Percentiles rank a stretch among this genome's conserved stretches.
Conservation (phyloP, 2,888 invertebrate species). For the Aspidiotus destructor region DNA sequence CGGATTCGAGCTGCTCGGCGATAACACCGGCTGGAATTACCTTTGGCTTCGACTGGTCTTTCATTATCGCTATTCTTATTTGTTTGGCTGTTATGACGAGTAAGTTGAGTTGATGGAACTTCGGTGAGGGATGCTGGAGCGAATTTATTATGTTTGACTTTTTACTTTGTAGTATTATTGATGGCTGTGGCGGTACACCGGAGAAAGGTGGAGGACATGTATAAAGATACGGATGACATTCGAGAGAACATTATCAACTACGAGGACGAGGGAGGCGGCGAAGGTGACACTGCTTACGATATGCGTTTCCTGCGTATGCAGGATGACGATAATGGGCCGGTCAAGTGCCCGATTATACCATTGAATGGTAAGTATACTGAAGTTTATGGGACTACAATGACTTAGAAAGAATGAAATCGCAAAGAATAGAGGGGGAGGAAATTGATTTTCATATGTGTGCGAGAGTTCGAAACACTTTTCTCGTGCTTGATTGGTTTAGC, state of each 20-base stretch:
- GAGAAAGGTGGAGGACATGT: conserved; percentile 73
- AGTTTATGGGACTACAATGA: not conserved
- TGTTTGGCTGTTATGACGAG: conserved; percentile 74
- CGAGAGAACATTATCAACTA: conserved; percentile 96
- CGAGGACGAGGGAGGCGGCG: conserved; percentile 96
- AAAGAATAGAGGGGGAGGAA: too few species aligned
- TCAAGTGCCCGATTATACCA: conserved; percentile 21
- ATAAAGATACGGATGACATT: conserved; percentile 90
- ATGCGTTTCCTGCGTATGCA: conserved; percentile 64
- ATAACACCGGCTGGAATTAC: conserved; percentile 66
- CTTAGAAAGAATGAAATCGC: too few species aligned
- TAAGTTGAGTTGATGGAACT: conserved; percentile 46
- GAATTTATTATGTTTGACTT: not conserved
- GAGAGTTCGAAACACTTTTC: not conserved
- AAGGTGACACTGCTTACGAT: conserved; percentile 90
- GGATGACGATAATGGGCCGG: conserved; percentile 47
- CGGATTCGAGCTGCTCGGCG: conserved; percentile 63
- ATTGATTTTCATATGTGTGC: too few species aligned
- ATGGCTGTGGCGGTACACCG: conserved; percentile 84
- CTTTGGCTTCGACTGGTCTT: conserved; percentile 75
- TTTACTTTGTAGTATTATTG: conserved; percentile 55
- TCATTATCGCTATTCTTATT: conserved; percentile 79
- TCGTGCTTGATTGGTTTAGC: not conserved
- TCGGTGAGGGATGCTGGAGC: not conserved
- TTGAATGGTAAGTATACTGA: conserved; percentile 4